Base-by-base conservation (phyloP, 2,113 vertebrate species). In the Sebastes fasciatus region DNA sequence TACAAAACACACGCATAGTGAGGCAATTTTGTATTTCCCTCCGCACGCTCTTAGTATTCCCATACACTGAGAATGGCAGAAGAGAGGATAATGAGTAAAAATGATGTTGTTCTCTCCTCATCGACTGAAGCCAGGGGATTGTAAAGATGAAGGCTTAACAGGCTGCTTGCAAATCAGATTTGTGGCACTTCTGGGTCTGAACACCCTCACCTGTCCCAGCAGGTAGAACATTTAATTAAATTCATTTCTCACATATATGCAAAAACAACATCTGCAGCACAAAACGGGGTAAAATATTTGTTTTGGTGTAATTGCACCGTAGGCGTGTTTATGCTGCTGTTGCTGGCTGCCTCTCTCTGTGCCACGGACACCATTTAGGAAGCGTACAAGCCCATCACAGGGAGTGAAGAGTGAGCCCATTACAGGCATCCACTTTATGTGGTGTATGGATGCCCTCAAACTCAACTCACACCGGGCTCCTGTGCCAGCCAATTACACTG, bases 401-500 rank as follows among this genome's bases (percentile, higher is more conserved):
- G 49, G 19, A 74, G 58, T 14, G 66, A 84, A 19, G 62, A 71
- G 74, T 40, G 51, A 67, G 77, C 72, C 74, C 62, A 86, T 91
- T 85, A 88, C 60, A 78, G 45, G 54, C 60, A 54, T 62, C 9
- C 48, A 16, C 63, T 40, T 70, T 62, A 55, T 64, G 63, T 9
- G 48, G 55, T 75, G 64, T 70, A 60, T 79, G 51, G 78, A 79
- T 88, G 86, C 72, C 89, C 88, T 92, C 78, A 66, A 77, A 88
- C 75, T 90, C 83, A 90, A 91, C 91, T 89, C 81, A 57, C 85
- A 68, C 82, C 45, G 80, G 83, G 86, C 58, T 71, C 48, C 48
- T 52, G 23, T 77, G 65, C 45, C 45, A 74, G 73, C 71, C 85
- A 90, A 91, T 92, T 91, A 92, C 77, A 79, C 46, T 85, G 86